Percentiles rank a stretch among this genome's conserved stretches.
Evolutionary conservation across 2,797 vertebrate genomes (phyloP).

Genomic region (Cryptoprocta ferox): DNA sequence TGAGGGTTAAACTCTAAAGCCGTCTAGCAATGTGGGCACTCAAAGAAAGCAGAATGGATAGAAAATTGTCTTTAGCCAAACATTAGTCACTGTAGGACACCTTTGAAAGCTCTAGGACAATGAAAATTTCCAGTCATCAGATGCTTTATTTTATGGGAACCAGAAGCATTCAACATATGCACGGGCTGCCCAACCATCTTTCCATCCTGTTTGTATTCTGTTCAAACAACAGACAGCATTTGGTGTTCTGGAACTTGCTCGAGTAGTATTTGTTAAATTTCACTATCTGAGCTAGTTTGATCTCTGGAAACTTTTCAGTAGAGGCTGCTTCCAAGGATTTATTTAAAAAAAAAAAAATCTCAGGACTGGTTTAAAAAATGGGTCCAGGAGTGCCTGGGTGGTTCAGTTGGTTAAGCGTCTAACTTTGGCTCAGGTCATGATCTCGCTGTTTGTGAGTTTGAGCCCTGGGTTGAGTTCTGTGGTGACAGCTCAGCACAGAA

Average conservation of each 20-base stretch:
- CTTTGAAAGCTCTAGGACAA: background rate
- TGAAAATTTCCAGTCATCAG: background rate
- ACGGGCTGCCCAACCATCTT: background rate
- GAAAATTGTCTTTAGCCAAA: background rate
- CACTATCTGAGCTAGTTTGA: background rate
- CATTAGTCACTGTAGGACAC: background rate
- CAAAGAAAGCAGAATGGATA: background rate
- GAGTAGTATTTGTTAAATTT: background rate
- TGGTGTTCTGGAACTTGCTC: background rate
- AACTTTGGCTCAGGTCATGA: too few relatives aligned
- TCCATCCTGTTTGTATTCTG: background rate
- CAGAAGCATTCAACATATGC: background rate
- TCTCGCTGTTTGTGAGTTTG: too few relatives aligned
- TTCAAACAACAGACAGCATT: background rate
- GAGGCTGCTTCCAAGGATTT: constrained; percentile 39
- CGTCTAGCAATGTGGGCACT: background rate
- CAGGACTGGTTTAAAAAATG: constrained; percentile 48
- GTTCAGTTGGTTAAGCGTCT: too few relatives aligned
- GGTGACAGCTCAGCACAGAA: too few relatives aligned
- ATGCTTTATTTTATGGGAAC: background rate
- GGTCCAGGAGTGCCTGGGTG: too few relatives aligned
- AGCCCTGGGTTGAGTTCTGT: too few relatives aligned
- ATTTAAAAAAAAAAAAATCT: background rate
- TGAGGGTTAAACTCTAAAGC: background rate
- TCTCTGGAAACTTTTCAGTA: background rate